Evolutionary conservation across 2,888 invertebrate species (phyloP).

Genomic region (Thyatira batis): DNA sequence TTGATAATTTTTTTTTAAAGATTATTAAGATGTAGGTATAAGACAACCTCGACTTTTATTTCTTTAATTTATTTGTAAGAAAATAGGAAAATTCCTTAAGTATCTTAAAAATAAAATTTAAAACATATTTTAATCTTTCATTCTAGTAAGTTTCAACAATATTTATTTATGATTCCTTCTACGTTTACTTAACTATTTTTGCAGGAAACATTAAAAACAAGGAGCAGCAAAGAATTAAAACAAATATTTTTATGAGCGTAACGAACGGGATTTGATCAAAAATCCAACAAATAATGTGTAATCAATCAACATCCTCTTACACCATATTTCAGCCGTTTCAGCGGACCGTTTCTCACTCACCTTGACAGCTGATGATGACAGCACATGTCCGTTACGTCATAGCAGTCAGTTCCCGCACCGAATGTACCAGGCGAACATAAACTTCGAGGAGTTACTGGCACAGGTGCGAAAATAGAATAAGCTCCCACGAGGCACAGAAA

Average conservation of each 20-base stretch:
- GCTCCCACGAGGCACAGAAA: constrained; percentile 63
- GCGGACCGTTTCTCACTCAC: constrained; percentile 39
- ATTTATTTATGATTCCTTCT: too few relatives aligned
- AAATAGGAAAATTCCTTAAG: too few relatives aligned
- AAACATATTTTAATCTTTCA: too few relatives aligned
- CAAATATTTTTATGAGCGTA: neutral
- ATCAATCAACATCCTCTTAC: constrained; percentile 6
- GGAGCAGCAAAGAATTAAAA: neutral
- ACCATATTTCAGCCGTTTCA: constrained; percentile 23
- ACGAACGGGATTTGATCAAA: neutral
- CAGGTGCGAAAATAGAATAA: constrained; percentile 71
- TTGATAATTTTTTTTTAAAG: too few relatives aligned
- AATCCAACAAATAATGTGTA: constrained; percentile 7
- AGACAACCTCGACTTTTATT: too few relatives aligned
- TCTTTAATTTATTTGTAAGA: too few relatives aligned
- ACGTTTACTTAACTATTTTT: too few relatives aligned
- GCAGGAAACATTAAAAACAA: too few relatives aligned
- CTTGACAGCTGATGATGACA: constrained; percentile 47
- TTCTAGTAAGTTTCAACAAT: too few relatives aligned
- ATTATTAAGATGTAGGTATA: too few relatives aligned
- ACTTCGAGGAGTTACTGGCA: constrained; percentile 39
- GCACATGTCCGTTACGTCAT: constrained; percentile 76
- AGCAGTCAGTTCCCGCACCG: constrained; percentile 63
- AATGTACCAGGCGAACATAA: constrained; percentile 70
- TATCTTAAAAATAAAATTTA: too few relatives aligned